Evolutionary conservation across 2,888 invertebrate genomes (phyloP).

Genomic region (Vannuccia rotundouncinata): DNA sequence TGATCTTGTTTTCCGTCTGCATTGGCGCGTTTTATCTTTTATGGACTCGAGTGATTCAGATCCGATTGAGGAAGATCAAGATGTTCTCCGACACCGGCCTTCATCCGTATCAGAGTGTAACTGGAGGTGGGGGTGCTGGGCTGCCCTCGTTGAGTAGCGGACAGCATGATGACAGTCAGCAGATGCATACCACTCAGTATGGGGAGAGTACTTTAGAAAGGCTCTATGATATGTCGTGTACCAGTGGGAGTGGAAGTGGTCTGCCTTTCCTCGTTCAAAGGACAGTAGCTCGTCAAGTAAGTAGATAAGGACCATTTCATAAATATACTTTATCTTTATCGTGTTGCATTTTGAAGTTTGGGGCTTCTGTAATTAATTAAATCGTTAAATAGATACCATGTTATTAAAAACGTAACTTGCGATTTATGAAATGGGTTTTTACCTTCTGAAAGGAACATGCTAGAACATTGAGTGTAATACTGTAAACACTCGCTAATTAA

Average conservation of each 20-base stretch:
- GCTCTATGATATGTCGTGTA: slow-evolving; percentile 11
- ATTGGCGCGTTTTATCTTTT: background rate
- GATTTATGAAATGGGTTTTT: too few relatives aligned
- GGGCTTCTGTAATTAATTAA: too few relatives aligned
- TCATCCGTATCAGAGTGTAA: background rate
- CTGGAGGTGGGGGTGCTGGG: background rate
- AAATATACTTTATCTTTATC: too few relatives aligned
- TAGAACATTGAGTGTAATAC: too few relatives aligned
- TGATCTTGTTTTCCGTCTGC: background rate
- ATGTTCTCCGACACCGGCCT: background rate
- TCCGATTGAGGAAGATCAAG: background rate
- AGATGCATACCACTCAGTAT: background rate
- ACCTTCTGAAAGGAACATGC: too few relatives aligned
- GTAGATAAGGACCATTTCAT: too few relatives aligned
- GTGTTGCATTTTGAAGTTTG: too few relatives aligned
- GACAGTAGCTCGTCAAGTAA: slow-evolving; percentile 19
- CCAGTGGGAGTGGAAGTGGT: slow-evolving; percentile 35
- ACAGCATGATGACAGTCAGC: background rate
- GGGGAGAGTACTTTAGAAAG: background rate
- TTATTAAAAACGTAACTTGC: too few relatives aligned
- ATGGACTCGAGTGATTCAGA: background rate
- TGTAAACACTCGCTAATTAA: too few relatives aligned
- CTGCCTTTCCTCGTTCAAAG: slow-evolving; percentile 29
- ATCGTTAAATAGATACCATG: too few relatives aligned
- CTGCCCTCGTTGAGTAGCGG: background rate